Conservation (phyloP, 1,140 invertebrate genomes). For the Geopemphigus sp. region DNA sequence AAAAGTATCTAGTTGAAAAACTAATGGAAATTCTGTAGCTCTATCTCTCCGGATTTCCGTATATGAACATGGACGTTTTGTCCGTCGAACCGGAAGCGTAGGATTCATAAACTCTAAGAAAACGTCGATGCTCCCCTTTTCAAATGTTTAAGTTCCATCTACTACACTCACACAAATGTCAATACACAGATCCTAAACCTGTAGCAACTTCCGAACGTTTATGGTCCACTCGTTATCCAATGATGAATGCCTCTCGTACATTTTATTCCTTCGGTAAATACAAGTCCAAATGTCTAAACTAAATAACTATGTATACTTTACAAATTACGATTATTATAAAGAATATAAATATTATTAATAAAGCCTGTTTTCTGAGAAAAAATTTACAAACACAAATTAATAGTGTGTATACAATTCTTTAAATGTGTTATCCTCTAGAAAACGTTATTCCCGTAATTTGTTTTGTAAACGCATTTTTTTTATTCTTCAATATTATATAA, state of each 20-base stretch:
- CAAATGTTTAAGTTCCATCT: slow-evolving; percentile 21
- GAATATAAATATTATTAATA: no score
- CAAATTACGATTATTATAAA: not conserved
- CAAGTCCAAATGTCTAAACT: not conserved
- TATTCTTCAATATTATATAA: no score
- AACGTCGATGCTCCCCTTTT: slow-evolving; percentile 8
- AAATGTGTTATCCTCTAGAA: no score
- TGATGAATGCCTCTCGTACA: not conserved
- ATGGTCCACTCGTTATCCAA: slow-evolving; percentile 6
- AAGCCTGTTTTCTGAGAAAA: no score
- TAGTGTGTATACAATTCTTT: no score
- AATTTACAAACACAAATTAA: no score
- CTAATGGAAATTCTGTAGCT: not conserved
- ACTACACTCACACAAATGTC: not conserved
- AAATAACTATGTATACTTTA: not conserved
- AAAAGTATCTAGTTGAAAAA: not conserved
- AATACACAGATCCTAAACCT: slow-evolving; percentile 32
- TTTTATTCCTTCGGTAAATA: not conserved
- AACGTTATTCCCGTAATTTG: no score
- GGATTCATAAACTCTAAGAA: slow-evolving; percentile 17
- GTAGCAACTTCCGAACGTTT: not conserved
- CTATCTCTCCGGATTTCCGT: slow-evolving; percentile 29
- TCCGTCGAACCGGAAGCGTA: slow-evolving; percentile 24
- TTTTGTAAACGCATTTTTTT: no score
- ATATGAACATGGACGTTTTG: slow-evolving; percentile 25